Base-by-base conservation (phyloP, 2,888 invertebrate species). In the Heliconius cydno region DNA sequence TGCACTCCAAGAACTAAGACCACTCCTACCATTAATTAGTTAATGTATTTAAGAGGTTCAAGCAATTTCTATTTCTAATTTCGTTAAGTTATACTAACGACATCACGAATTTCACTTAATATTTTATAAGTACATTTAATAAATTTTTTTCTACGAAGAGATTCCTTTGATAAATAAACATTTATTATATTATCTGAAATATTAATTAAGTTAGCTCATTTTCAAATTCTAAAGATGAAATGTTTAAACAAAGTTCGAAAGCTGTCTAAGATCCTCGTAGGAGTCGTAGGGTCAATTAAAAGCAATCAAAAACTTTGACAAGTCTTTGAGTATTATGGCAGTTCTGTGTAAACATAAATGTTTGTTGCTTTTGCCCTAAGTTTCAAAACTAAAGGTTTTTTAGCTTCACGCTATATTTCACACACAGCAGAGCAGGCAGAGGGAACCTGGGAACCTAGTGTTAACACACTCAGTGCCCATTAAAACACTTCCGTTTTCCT, bases 221-320 rank as follows among this genome's bases (percentile, higher is more conserved):
- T 75, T 22, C 75, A 22, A 75, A 60, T 60, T 73, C 34, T 60
- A 15, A 60, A 73, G 60, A 34, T 25, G 34, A 57, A 73, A 73
- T 38, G 34, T 60, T 73, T 60, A 38, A 73, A 60, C 25, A 60
- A 73, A 73, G 60, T 60, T 73, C 25, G 60, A 19, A 60, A 73
- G 73, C 73, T 60, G 73, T 73, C 57, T 57, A 60, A 34, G 60
- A 60, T 60, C 60, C 38, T 60, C 34, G 73, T 60, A 34, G 34
- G 34, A 34, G 34, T 34, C 34, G 34, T 34, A 34, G 34, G 73
- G 60, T 73, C 73, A 73, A 73, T 73, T 73, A 73, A 73, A 60
- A 73, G 73, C 60, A 60, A 73, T 73, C 73, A 38, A 73, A 60
- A 60, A 73, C 73, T 73, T 73, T 9, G 34, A 9, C 60, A 73